These are phyloP conservation scores for Hyposoter dolosus DNA, from an alignment of 2,888 invertebrate species.

Conservation along the genomic window DNA sequence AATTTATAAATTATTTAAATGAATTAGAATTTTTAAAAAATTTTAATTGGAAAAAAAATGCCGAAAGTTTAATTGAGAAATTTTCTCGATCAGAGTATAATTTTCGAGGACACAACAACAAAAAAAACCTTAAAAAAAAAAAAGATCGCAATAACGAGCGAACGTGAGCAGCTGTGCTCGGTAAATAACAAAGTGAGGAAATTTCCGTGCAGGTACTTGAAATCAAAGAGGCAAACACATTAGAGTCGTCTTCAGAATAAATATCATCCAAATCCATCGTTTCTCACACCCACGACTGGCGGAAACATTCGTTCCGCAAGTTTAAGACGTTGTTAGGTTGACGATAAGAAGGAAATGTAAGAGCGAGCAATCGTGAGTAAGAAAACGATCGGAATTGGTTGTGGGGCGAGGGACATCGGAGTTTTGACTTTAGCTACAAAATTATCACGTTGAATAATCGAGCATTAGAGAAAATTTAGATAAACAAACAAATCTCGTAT, in stretches of 20 bases:
- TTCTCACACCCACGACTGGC: conserved; percentile 6
- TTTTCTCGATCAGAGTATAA: background rate
- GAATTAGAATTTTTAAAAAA: too few species aligned
- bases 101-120: background rate
- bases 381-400: conserved; percentile 15
- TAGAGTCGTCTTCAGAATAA: background rate
- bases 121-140: too few species aligned
- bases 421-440: conserved; percentile 25
- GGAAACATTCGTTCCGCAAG: conserved; percentile 15
- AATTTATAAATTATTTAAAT: too few species aligned
- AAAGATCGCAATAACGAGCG: background rate
- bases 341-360: conserved; percentile 16
- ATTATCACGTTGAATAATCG: conserved; percentile 39
- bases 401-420: background rate
- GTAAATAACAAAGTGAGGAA: background rate
- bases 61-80: background rate
- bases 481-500: background rate
- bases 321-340: background rate
- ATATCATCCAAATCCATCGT: background rate
- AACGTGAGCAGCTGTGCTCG: background rate
- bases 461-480: background rate
- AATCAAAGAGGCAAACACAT: background rate
- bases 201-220: background rate
- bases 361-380: background rate
- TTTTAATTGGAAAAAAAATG: too few species aligned